Conservation (phyloP, 2,113 vertebrate genomes). For the Indicator indicator region DNA sequence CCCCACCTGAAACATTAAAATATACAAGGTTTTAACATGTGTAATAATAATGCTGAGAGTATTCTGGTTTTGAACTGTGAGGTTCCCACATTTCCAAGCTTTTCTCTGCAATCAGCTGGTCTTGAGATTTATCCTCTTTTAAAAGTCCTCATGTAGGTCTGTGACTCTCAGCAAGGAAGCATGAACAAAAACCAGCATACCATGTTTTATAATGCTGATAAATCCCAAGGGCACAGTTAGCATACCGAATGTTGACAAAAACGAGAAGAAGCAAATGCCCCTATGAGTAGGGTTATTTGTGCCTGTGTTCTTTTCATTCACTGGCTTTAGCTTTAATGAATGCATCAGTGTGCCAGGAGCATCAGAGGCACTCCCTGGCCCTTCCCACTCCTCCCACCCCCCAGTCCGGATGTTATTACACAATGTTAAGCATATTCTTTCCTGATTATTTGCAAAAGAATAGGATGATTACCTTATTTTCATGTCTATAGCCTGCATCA, state of each 20-base stretch:
- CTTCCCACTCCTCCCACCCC: not conserved
- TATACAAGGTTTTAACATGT: not conserved
- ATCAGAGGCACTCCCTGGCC: not conserved
- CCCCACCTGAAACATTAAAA: not conserved
- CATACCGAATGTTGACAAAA: not conserved
- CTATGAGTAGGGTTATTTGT: not conserved
- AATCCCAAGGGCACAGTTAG: not conserved
- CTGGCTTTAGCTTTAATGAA: slow-evolving; percentile 10
- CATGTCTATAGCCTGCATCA: slow-evolving; percentile 44
- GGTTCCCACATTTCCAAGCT: not conserved
- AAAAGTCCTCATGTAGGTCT: not conserved
- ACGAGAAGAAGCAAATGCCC: not conserved
- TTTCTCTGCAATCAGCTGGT: not conserved
- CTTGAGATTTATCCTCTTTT: not conserved
- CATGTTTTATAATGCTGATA: not conserved
- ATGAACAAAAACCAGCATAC: not conserved
- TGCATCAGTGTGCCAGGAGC: not conserved
- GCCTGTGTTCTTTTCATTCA: not conserved
- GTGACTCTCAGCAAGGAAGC: not conserved
- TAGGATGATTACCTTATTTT: slow-evolving; percentile 64
- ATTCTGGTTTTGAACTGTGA: not conserved
- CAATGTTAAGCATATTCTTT: slow-evolving; percentile 25
- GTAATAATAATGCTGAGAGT: not conserved
- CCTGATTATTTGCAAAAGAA: slow-evolving; percentile 57
- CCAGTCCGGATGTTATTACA: not conserved